Percentiles rank a stretch among this genome's conserved stretches.
Evolutionary conservation across 2,797 vertebrate species (phyloP).

Genomic region (Anabacerthia variegaticeps): DNA sequence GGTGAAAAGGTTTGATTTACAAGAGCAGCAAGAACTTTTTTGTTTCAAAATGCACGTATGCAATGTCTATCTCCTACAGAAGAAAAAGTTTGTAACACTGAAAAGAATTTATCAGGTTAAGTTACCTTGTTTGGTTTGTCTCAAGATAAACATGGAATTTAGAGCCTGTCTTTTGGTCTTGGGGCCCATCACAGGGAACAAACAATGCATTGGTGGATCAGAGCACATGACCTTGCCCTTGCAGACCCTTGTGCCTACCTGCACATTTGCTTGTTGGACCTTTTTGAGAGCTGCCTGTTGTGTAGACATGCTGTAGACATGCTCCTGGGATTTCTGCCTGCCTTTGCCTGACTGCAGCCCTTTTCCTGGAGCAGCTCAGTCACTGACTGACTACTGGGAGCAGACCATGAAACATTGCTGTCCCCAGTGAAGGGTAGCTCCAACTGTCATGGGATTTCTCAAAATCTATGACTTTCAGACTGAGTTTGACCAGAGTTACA

Average conservation of each 20-base stretch:
- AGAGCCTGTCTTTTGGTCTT: background rate
- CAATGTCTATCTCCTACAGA: background rate
- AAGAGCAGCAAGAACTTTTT: background rate
- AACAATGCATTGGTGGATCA: background rate
- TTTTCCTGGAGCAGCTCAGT: background rate
- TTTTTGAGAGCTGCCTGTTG: background rate
- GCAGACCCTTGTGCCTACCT: background rate
- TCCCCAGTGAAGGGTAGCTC: background rate
- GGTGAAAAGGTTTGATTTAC: background rate
- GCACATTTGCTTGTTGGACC: background rate
- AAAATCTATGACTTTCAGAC: background rate
- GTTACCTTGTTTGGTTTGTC: background rate
- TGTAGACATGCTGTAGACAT: background rate
- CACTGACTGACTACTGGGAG: background rate
- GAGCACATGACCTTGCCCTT: background rate
- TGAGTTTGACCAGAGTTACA: background rate
- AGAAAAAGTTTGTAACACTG: background rate
- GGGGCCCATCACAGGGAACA: background rate
- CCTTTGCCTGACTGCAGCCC: background rate
- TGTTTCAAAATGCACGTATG: rapidly evolving
- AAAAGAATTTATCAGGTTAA: background rate
- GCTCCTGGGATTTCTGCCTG: background rate
- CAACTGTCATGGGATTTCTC: background rate
- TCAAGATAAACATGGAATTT: background rate
- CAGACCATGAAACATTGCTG: background rate